Base-by-base conservation (phyloP, 2,888 invertebrate species). In the Chrysomela aeneicollis region DNA sequence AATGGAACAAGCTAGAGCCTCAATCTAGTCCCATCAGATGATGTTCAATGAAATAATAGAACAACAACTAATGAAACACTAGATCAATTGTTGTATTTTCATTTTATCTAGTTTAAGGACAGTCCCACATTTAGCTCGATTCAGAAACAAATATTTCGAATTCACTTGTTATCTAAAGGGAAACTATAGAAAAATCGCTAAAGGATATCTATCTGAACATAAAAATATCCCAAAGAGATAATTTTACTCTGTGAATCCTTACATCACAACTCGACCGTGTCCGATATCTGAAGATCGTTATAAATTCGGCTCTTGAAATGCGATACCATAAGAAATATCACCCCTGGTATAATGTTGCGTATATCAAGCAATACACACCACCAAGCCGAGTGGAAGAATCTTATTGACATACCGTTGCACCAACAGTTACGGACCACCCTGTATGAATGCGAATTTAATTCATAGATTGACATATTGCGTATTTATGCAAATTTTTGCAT, bases 401-500 rank as follows among this genome's bases (percentile, higher is more conserved):
- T 66, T 64, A 71, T 57, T 64, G 76, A 74, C 72, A 63, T 67
- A 66, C 71, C 69, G 71, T 66, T 74, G 72, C 74, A 74, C 74
- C 68, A n/a, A n/a, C n/a, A 71, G 69, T 68, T 62, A 58, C 9
- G 58, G 76, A 74, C 76, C 76, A 76, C 76, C 76, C 74, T 61
- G 69, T 67, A 63, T 63, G 42, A 32, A 26, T 26, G 26, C 26
- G 6, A 26, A 6, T 26, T n/a, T n/a, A n/a, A n/a, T n/a, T n/a
- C n/a, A n/a, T n/a, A n/a, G n/a, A n/a, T n/a, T n/a, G n/a, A 26
- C 54, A 61, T 59, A 49, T 35, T 52, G 17, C 32, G 37, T n/a
- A 55, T 55, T 22, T 26, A 21, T 55, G 37, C 55, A 55, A 42
- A 21, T n/a, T n/a, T n/a, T n/a, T n/a, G n/a, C n/a, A n/a, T n/a